Conservation (phyloP, 2,113 vertebrate genomes). For the Gallinago paraguaiae region DNA sequence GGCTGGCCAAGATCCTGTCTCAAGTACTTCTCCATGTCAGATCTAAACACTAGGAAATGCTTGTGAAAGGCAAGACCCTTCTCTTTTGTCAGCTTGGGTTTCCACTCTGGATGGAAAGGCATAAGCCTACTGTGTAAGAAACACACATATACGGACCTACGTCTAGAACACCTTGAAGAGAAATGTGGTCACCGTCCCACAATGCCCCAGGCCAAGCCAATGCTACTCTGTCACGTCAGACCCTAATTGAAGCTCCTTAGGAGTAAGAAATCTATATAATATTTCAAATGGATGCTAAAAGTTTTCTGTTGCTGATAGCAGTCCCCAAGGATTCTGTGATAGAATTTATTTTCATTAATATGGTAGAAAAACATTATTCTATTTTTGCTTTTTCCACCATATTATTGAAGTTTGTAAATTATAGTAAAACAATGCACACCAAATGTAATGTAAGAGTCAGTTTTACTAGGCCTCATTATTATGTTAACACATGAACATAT, state of each 20-base stretch:
- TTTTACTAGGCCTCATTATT: neutral
- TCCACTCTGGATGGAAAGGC: neutral
- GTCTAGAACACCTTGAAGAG: neutral
- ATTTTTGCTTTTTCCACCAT: neutral
- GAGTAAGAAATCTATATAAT: neutral
- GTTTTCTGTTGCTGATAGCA: neutral
- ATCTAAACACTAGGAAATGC: neutral
- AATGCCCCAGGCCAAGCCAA: neutral
- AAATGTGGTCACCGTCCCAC: neutral
- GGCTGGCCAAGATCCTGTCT: neutral
- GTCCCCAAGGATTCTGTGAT: neutral
- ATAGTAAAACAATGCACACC: neutral
- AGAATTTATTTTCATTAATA: neutral
- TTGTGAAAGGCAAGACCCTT: neutral
- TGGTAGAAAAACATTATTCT: neutral
- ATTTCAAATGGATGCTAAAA: neutral
- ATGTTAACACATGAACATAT: neutral
- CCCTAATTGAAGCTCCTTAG: neutral
- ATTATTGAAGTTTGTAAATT: neutral
- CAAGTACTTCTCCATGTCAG: accelerated
- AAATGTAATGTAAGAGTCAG: neutral
- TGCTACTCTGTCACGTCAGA: neutral
- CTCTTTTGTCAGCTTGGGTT: neutral
- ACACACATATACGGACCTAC: neutral
- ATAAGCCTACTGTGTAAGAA: neutral